Evolutionary conservation across 2,888 invertebrate genomes (phyloP).

Genomic region (Auanema freiburgensis): DNA sequence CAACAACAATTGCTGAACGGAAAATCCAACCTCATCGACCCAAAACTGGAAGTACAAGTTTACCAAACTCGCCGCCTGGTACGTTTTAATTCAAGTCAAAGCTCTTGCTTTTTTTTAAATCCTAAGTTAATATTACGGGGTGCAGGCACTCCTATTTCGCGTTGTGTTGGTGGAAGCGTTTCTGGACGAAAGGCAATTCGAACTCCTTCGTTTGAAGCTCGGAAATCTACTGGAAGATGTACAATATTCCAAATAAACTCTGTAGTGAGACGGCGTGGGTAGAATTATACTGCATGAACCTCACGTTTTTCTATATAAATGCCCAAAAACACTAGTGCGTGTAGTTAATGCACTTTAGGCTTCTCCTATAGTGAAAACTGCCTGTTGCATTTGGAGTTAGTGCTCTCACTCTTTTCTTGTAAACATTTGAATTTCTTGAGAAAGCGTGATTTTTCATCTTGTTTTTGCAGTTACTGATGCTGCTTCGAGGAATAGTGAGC

Average conservation of each 20-base stretch:
- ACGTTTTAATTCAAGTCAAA: background rate
- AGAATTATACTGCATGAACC: background rate
- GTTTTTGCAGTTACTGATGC: slow-evolving; percentile 14
- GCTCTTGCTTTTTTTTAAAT: background rate
- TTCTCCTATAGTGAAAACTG: too few species aligned
- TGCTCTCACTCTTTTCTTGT: slow-evolving; percentile 6
- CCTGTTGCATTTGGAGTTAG: background rate
- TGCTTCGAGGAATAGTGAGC: slow-evolving; percentile 16
- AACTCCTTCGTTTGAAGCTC: slow-evolving; percentile 27
- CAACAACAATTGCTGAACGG: slow-evolving; percentile 27
- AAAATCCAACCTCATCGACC: slow-evolving; percentile 10
- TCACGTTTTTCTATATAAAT: background rate
- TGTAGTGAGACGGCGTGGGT: slow-evolving; percentile 17
- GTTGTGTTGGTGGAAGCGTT: slow-evolving; percentile 15
- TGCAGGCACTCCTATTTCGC: slow-evolving; percentile 14
- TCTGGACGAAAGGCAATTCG: slow-evolving; percentile 12
- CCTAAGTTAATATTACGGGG: background rate
- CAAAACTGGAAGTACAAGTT: slow-evolving; percentile 24
- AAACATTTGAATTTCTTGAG: background rate
- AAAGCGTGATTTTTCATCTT: background rate
- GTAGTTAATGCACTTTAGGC: background rate
- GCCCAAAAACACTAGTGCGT: background rate
- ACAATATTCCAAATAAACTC: slow-evolving; percentile 17
- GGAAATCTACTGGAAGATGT: slow-evolving; percentile 13
- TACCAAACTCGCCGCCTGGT: slow-evolving; percentile 24